These are phyloP conservation scores for Cepaea hortensis DNA, from an alignment of 2,888 invertebrate species.

Conservation along the genomic window DNA sequence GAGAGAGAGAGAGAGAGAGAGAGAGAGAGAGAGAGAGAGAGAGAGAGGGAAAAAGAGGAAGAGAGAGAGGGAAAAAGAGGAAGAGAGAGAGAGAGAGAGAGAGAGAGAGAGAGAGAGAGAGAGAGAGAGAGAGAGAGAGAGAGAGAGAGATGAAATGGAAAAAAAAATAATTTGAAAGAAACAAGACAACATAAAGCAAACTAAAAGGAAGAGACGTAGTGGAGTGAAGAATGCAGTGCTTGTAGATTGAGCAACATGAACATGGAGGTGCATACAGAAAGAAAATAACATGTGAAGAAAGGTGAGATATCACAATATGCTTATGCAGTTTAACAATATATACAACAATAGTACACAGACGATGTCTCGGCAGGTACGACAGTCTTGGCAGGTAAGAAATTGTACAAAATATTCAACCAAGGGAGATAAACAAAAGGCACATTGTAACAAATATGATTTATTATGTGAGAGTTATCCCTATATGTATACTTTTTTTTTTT, in stretches of 20 bases:
- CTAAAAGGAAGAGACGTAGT: slow-evolving; percentile 1
- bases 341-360: background rate
- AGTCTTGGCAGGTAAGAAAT: too few relatives aligned
- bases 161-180: background rate
- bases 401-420: background rate
- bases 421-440: background rate
- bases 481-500: too few relatives aligned
- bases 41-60: background rate
- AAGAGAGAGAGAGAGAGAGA: background rate
- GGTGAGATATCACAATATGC: background rate
- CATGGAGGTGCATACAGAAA: background rate
- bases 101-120: background rate
- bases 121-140: slow-evolving; percentile 28
- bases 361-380: background rate
- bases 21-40: background rate
- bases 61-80: background rate
- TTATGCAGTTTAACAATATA: background rate
- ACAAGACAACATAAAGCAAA: background rate
- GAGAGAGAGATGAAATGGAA: background rate
- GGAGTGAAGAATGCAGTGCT: background rate
- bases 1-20: background rate
- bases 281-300: slow-evolving; percentile 4
- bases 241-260: background rate
- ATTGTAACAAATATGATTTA: background rate
- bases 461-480: background rate